Base-by-base conservation (phyloP, 2,888 invertebrate species). In the Phrixothrix hirtus region DNA sequence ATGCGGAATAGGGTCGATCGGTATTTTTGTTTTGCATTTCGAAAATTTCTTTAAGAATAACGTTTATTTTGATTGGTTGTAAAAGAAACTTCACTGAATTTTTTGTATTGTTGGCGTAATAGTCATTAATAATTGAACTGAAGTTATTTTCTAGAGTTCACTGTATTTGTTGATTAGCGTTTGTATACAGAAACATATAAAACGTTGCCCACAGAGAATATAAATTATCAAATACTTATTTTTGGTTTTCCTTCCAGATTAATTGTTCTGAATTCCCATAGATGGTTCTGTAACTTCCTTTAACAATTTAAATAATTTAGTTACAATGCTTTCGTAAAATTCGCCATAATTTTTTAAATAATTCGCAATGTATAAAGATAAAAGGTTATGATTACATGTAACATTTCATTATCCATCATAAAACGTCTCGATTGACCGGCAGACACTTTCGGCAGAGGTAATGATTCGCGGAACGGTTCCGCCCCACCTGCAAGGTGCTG, bases 361-460 rank as follows among this genome's bases (percentile, higher is more conserved):
- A 31, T 13, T 31, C 3, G 3, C 9, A 29, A 10, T 14, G 9
- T 16, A 31, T 31, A 42, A 39, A 47, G 54, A n/a, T n/a, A n/a
- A n/a, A n/a, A n/a, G n/a, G n/a, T n/a, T 46, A 50, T 58, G 61
- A 64, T 64, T 62, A 58, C 56, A 57, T 57, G 59, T 62, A 63
- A 63, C 63, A 63, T 63, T 63, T 63, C 62, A 63, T 63, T 62
- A 61, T 62, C 56, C 56, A 58, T 62, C 59, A 63, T 64, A 63
- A 66, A 64, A 65, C 60, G 65, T 64, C 63, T 60, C 62, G 66
- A 62, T 65, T 66, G 63, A 63, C 62, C 64, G 63, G 57, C 64
- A 61, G 62, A 61, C 60, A 59, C 61, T 62, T 62, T 60, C 59
- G 59, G 58, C 60, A 57, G 60, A 63, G 64, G 64, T 62, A 63